Evolutionary conservation across 2,888 invertebrate species (phyloP).

Genomic region (Schrankia costaestrigalis): DNA sequence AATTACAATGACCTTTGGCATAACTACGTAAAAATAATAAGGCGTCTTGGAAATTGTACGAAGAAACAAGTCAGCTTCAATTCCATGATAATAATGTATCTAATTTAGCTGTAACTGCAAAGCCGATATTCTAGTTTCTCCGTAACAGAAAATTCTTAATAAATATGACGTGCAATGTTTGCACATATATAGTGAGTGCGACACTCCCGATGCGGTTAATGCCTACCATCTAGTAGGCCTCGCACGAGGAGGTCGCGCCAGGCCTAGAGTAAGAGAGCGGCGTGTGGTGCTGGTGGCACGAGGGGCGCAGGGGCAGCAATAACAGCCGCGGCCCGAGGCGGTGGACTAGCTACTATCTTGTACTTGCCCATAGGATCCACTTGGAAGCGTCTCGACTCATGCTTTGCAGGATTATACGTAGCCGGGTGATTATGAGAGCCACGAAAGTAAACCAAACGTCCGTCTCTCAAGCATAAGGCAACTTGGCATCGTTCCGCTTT

Average conservation of each 20-base stretch:
- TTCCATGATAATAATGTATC: conserved; percentile 3
- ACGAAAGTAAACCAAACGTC: conserved; percentile 71
- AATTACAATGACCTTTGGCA: conserved; percentile 33
- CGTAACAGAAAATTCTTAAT: conserved; percentile 16
- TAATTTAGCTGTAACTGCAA: conserved; percentile 5
- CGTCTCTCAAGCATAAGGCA: conserved; percentile 70
- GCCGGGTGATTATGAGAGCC: conserved; percentile 72
- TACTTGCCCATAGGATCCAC: conserved; percentile 77
- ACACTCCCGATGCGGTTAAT: conserved; percentile 66
- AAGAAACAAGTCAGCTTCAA: conserved; percentile 23
- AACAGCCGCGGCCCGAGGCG: conserved; percentile 36
- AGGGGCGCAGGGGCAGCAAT: conserved; percentile 43
- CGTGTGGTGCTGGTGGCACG: conserved; percentile 60
- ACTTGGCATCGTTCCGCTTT: conserved; percentile 75
- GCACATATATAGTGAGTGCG: conserved; percentile 29
- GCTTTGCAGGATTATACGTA: conserved; percentile 70
- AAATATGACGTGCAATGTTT: conserved; percentile 7
- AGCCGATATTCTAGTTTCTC: conserved; percentile 20
- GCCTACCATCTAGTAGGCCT: conserved; percentile 63
- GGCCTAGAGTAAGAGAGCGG: conserved; percentile 72
- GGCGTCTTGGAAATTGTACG: conserved; percentile 28
- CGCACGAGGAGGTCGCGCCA: conserved; percentile 79
- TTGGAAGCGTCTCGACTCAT: conserved; percentile 69
- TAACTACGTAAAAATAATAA: conserved; percentile 39
- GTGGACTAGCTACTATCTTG: conserved; percentile 63